A percentile compares a stretch with the other conserved stretches of the same genome.
phyloP scores from a whole-genome alignment of 2,797 vertebrate genomes.

The Echiichthys vipera region DNA sequence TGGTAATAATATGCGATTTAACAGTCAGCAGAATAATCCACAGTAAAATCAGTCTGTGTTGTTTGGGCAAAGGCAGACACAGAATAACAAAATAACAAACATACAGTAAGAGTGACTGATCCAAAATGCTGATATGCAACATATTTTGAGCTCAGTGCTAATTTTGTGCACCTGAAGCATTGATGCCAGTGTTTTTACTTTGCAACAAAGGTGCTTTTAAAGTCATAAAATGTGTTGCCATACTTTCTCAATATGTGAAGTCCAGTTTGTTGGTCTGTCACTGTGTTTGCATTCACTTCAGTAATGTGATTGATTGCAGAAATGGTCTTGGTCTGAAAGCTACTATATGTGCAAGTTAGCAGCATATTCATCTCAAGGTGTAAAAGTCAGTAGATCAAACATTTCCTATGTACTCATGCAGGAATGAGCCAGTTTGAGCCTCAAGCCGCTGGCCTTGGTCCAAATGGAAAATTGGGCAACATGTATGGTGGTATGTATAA shows the following conservation, averaged over 20 bases:
- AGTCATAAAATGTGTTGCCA: background rate
- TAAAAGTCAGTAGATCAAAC: background rate
- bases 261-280: background rate
- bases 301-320: background rate
- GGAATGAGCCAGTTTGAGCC: slow-evolving; percentile 72
- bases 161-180: background rate
- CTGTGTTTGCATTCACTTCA: background rate
- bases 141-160: background rate
- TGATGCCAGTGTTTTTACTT: no score
- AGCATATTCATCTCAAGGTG: background rate
- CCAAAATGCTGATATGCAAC: background rate
- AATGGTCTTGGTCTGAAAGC: background rate
- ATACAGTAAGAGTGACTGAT: background rate
- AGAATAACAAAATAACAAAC: background rate
- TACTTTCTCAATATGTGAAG: background rate
- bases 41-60: background rate
- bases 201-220: no score
- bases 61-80: background rate
- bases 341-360: background rate
- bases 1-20: slow-evolving; percentile 58
- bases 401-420: slow-evolving; percentile 33
- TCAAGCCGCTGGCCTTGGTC: slow-evolving; percentile 63
- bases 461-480: slow-evolving; percentile 60
- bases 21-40: background rate
- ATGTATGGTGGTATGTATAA: slow-evolving; percentile 64